phyloP scores from a whole-genome alignment of 1,140 invertebrate species.

The Pseudomyrmex pallidus region DNA sequence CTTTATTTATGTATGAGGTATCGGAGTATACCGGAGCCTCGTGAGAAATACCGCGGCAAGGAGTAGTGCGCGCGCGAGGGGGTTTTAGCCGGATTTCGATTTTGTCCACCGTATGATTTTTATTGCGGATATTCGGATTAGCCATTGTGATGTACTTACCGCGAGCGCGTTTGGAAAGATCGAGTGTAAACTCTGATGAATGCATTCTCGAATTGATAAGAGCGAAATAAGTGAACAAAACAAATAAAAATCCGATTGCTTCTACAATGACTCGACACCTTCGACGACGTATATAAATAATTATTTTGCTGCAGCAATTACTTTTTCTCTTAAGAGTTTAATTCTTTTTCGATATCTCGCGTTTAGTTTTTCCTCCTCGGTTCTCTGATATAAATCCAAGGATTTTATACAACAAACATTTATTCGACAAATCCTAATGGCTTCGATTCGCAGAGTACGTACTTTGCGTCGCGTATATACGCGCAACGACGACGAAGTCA shows the following conservation, averaged over 20 bases:
- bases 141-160: conserved; percentile 16
- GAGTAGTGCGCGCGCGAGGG: background rate
- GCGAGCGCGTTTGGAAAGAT: background rate
- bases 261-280: too few species aligned
- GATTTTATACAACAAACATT: too few species aligned
- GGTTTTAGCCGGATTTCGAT: conserved; percentile 32
- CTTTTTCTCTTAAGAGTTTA: too few species aligned
- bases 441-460: too few species aligned
- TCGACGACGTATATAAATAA: too few species aligned
- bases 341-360: too few species aligned
- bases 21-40: conserved; percentile 29
- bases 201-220: background rate
- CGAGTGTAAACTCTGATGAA: background rate
- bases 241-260: background rate
- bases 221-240: background rate
- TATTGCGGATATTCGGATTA: conserved; percentile 40
- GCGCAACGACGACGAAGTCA: background rate
- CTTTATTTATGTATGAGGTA: conserved; percentile 54
- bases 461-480: background rate
- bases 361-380: too few species aligned
- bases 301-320: too few species aligned
- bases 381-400: too few species aligned
- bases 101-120: conserved; percentile 38
- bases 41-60: conserved; percentile 40
- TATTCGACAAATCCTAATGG: too few species aligned